These are phyloP conservation scores for Ammodramus savannarum DNA, from an alignment of 2,113 vertebrate species.

Conservation along the genomic window DNA sequence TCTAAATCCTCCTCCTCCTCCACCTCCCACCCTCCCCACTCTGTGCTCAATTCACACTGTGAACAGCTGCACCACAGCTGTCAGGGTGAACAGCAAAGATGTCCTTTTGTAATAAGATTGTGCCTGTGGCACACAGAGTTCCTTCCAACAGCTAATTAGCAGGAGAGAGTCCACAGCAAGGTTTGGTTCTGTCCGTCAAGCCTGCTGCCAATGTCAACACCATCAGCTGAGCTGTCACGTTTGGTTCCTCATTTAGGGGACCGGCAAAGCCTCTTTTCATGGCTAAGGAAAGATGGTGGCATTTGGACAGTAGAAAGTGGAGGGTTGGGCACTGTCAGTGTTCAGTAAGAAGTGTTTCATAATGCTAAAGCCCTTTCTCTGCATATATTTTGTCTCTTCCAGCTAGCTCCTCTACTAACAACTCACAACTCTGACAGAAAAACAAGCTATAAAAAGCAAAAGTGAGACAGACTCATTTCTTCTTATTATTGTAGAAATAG, in stretches of 20 bases:
- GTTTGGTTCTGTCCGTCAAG: conserved; percentile 85
- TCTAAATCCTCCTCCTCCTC: conserved; percentile 40
- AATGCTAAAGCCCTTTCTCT: neutral
- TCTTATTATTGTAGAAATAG: neutral
- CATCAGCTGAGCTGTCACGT: conserved; percentile 84
- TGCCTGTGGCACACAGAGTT: conserved; percentile 79
- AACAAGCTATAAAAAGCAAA: neutral
- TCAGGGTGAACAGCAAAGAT: conserved; percentile 73
- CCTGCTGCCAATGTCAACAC: conserved; percentile 77
- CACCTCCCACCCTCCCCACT: neutral
- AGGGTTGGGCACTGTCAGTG: neutral
- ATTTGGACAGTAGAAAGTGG: neutral
- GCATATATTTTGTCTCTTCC: neutral
- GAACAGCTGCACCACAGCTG: conserved; percentile 67
- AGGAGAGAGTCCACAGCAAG: conserved; percentile 72
- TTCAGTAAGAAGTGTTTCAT: neutral
- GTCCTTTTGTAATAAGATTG: conserved; percentile 74
- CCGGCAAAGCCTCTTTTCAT: conserved; percentile 64
- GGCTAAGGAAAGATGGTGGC: conserved; percentile 34
- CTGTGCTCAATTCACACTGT: neutral
- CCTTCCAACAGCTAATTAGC: conserved; percentile 87
- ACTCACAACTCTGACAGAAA: neutral
- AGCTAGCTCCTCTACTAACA: neutral
- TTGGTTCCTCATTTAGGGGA: conserved; percentile 78
- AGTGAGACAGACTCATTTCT: neutral